These are phyloP conservation scores for Sigmodon hispidus DNA, from an alignment of 2,113 vertebrate genomes.

Conservation along the genomic window DNA sequence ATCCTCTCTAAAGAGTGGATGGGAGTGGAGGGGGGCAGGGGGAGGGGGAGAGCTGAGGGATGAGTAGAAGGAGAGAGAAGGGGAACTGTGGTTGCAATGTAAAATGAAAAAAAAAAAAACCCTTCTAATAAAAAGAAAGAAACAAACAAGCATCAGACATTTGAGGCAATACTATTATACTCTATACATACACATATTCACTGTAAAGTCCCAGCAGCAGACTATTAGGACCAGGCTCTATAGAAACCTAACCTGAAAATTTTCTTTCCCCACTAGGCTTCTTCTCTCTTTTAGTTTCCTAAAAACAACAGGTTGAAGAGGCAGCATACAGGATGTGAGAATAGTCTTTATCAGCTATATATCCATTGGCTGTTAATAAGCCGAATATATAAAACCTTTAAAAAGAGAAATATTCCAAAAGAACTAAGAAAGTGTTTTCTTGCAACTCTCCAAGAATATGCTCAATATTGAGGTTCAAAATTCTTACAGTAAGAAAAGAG, in stretches of 20 bases:
- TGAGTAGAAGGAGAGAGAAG: too few species aligned
- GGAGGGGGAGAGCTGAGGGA: too few species aligned
- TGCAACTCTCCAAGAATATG: neutral
- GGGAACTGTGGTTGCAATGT: too few species aligned
- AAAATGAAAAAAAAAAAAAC: too few species aligned
- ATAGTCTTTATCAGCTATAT: neutral
- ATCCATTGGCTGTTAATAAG: neutral
- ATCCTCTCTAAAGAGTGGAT: too few species aligned
- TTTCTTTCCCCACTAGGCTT: neutral
- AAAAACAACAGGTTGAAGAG: neutral
- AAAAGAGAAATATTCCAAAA: neutral
- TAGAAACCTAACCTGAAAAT: neutral
- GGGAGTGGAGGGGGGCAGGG: too few species aligned
- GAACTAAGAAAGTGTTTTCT: neutral
- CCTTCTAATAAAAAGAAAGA: too few species aligned
- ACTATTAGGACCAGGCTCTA: neutral
- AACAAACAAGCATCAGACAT: too few species aligned
- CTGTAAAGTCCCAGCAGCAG: neutral
- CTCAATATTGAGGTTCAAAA: neutral
- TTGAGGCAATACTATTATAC: neutral
- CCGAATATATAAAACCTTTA: neutral
- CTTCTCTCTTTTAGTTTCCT: neutral
- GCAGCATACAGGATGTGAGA: neutral
- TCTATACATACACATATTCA: neutral
- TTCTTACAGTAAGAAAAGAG: neutral